These are phyloP conservation scores for Macrocentrus cingulum DNA, from an alignment of 1,140 invertebrate genomes.

Conservation along the genomic window DNA sequence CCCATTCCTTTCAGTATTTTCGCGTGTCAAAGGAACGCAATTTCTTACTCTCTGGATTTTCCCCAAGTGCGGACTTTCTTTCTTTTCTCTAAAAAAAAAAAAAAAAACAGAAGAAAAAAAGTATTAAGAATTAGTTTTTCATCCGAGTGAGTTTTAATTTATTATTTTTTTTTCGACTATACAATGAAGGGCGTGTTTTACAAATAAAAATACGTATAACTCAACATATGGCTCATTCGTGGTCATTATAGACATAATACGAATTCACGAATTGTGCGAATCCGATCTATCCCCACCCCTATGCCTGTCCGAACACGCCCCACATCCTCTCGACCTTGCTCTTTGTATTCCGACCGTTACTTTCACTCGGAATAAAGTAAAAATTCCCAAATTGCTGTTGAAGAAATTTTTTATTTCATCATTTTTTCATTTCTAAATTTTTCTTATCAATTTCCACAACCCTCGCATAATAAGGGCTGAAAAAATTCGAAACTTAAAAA, in stretches of 20 bases:
- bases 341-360: neutral
- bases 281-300: neutral
- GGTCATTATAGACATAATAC: no score
- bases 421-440: no score
- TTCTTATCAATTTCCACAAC: no score
- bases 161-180: no score
- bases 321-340: neutral
- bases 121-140: no score
- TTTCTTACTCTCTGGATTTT: neutral
- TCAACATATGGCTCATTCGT: neutral
- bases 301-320: neutral
- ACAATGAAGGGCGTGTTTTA: no score
- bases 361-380: neutral
- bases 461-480: no score
- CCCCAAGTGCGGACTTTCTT: neutral
- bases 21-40: conserved; percentile 15
- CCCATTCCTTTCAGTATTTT: neutral
- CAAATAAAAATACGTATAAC: neutral
- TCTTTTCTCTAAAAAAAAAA: neutral
- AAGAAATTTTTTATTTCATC: neutral
- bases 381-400: neutral
- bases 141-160: no score
- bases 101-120: no score
- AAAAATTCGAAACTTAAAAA: no score
- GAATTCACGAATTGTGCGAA: neutral